These are phyloP conservation scores for Latrodectus hesperus DNA, from an alignment of 2,888 invertebrate genomes.

Conservation along the genomic window DNA sequence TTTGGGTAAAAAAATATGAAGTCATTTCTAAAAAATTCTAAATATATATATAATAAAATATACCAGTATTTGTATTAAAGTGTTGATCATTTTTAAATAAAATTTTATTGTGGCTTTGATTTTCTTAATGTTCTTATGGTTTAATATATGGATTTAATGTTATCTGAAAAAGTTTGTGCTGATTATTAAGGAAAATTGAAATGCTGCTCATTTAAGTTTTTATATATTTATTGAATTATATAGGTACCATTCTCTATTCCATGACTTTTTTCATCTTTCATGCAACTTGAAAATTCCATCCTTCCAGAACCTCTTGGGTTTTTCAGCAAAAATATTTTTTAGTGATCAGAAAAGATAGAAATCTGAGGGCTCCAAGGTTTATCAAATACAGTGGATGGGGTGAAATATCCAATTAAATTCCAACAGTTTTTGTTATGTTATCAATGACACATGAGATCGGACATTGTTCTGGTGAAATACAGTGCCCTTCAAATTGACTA, in stretches of 20 bases:
- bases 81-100: too few relatives aligned
- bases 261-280: conserved; percentile 19
- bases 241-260: conserved; percentile 12
- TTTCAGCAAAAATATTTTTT: conserved; percentile 13
- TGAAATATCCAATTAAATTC: conserved; percentile 9
- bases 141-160: too few relatives aligned
- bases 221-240: not conserved
- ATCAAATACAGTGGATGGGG: too few relatives aligned
- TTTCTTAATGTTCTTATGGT: too few relatives aligned
- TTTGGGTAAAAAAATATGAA: too few relatives aligned
- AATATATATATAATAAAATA: too few relatives aligned
- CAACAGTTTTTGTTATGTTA: conserved; percentile 21
- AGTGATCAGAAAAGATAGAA: not conserved
- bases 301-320: not conserved
- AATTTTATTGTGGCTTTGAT: too few relatives aligned
- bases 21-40: too few relatives aligned
- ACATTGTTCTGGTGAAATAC: not conserved
- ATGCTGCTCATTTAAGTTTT: not conserved
- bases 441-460: conserved; percentile 21
- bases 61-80: too few relatives aligned
- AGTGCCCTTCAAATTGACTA: conserved; percentile 9
- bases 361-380: not conserved
- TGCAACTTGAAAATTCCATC: conserved; percentile 3
- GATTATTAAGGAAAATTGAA: too few relatives aligned
- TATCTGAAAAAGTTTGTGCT: too few relatives aligned